These are phyloP conservation scores for Neoscelio sp. DNA, from an alignment of 2,888 invertebrate genomes.

Conservation along the genomic window DNA sequence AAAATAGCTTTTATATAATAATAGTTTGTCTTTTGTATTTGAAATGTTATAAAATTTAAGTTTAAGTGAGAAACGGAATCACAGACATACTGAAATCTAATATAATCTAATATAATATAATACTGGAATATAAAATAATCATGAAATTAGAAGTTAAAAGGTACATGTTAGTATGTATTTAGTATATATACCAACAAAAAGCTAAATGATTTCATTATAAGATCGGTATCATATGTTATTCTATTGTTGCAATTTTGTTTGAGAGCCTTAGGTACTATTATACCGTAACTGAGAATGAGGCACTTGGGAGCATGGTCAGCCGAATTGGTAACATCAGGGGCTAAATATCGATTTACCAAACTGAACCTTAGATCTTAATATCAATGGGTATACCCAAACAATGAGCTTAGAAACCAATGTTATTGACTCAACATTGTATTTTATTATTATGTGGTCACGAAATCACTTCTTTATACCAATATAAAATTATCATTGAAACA, in stretches of 20 bases:
- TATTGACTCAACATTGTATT: slow-evolving; percentile 3
- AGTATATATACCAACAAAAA: slow-evolving; percentile 12
- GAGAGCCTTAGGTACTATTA: slow-evolving; percentile 30
- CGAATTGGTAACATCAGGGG: slow-evolving; percentile 32
- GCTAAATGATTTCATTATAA: slow-evolving; percentile 6
- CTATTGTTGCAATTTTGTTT: slow-evolving; percentile 10
- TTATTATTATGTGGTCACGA: slow-evolving; percentile 20
- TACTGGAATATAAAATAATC: too few relatives aligned
- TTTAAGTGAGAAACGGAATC: too few relatives aligned
- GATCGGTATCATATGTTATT: slow-evolving; percentile 15
- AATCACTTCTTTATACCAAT: slow-evolving; percentile 15
- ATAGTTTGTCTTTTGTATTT: too few relatives aligned
- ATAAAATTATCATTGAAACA: background rate
- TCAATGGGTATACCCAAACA: slow-evolving; percentile 23
- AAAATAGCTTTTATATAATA: too few relatives aligned
- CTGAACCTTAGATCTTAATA: slow-evolving; percentile 27
- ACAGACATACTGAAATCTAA: too few relatives aligned
- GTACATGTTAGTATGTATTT: too few relatives aligned
- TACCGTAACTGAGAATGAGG: slow-evolving; percentile 33
- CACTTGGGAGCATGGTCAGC: slow-evolving; percentile 30
- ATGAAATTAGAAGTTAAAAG: too few relatives aligned
- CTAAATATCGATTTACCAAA: slow-evolving; percentile 37
- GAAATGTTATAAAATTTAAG: too few relatives aligned
- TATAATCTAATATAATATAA: too few relatives aligned
- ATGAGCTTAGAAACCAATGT: background rate